Conservation (phyloP, 2,113 vertebrate species). For the Phalacrocorax aristotelis region DNA sequence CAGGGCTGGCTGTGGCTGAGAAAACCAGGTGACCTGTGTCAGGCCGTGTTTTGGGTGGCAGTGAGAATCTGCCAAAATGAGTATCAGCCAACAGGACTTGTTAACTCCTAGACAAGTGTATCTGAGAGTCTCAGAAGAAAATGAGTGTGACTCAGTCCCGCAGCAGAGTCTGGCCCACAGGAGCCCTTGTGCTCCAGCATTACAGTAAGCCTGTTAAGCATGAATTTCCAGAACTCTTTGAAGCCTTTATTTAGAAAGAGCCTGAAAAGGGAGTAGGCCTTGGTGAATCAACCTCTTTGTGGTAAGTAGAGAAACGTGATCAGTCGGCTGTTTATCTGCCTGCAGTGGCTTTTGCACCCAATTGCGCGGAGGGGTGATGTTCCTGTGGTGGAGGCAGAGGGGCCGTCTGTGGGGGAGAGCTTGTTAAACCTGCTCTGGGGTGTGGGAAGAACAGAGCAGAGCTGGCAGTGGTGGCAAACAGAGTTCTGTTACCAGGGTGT, state of each 20-base stretch:
- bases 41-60: background rate
- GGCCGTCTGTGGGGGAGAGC: background rate
- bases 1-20: background rate
- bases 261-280: slow-evolving; percentile 57
- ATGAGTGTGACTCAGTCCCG: background rate
- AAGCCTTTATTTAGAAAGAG: slow-evolving; percentile 61
- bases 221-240: slow-evolving; percentile 55
- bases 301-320: slow-evolving; percentile 56
- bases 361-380: background rate
- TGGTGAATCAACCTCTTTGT: slow-evolving; percentile 55
- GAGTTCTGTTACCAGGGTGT: background rate
- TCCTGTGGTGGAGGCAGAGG: background rate
- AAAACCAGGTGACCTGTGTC: background rate
- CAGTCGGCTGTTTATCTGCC: slow-evolving; percentile 7
- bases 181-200: background rate
- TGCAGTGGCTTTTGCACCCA: background rate
- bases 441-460: background rate
- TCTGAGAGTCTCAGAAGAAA: background rate
- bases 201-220: slow-evolving; percentile 52
- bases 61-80: background rate
- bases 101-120: background rate
- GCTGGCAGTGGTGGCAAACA: background rate
- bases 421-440: background rate
- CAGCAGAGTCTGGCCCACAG: background rate
- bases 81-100: background rate